Evolutionary conservation across 2,797 vertebrate genomes (phyloP).

Genomic region (Catostomus latipinnis): DNA sequence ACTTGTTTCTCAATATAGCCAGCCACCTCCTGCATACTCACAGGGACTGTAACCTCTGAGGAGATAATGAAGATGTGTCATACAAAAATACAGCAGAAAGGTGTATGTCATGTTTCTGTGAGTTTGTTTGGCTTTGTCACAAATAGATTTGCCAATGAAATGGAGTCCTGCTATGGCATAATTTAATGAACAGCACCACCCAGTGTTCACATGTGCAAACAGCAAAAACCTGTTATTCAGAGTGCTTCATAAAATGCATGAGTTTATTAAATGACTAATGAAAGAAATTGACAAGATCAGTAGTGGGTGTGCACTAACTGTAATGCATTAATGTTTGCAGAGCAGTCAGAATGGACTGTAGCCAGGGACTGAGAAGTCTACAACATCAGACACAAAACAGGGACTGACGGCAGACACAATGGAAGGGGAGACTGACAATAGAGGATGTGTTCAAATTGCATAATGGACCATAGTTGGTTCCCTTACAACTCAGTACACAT

Average conservation of each 20-base stretch:
- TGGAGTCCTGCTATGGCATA: neutral
- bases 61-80: constrained; percentile 34
- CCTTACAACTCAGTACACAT: no score
- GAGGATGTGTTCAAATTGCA: constrained; percentile 47
- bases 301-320: neutral
- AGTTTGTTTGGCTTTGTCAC: neutral
- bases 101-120: neutral
- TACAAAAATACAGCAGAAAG: neutral
- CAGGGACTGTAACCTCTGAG: constrained; percentile 80
- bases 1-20: constrained; percentile 92
- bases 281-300: neutral
- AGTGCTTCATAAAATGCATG: neutral
- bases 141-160: neutral
- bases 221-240: constrained; percentile 9
- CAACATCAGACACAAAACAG: neutral
- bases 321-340: constrained; percentile 22
- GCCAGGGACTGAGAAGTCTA: constrained; percentile 6
- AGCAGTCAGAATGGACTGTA: constrained; percentile 1
- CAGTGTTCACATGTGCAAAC: constrained; percentile 20
- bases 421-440: constrained; percentile 3
- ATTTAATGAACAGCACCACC: constrained; percentile 16
- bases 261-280: constrained; percentile 5
- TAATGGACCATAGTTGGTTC: constrained; percentile 7
- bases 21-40: constrained; percentile 86
- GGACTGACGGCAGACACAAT: neutral